Evolutionary conservation across 2,888 invertebrate species (phyloP).

Genomic region (Chalcis sispes): DNA sequence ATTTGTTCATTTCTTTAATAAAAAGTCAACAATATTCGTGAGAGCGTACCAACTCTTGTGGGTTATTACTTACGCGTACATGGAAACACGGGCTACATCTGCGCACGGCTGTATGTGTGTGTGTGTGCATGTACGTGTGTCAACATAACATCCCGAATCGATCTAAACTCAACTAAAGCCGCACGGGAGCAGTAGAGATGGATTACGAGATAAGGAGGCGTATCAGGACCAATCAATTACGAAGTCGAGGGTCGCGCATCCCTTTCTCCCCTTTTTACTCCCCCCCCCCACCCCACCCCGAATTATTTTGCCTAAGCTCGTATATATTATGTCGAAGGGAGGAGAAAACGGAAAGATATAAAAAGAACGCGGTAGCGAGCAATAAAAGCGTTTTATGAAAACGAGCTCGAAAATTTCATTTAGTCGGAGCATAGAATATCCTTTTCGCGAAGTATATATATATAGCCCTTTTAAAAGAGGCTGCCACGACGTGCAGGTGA

Average conservation of each 20-base stretch:
- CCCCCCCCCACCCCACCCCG: not conserved
- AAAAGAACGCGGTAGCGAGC: not conserved
- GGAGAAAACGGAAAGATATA: too few species aligned
- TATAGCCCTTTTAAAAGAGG: not conserved
- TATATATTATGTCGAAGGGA: conserved; percentile 19
- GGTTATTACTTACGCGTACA: conserved; percentile 26
- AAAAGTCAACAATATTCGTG: too few species aligned
- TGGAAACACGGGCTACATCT: conserved; percentile 48
- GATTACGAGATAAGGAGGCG: conserved; percentile 74
- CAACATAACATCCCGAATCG: conserved; percentile 52
- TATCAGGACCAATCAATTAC: conserved; percentile 75
- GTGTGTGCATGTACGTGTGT: not conserved
- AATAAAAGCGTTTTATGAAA: conserved; percentile 24
- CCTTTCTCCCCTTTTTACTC: not conserved
- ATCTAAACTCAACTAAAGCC: conserved; percentile 58
- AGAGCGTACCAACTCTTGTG: too few species aligned
- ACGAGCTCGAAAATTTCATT: conserved; percentile 21
- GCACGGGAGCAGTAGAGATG: conserved; percentile 67
- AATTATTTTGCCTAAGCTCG: conserved; percentile 47
- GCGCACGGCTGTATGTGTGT: not conserved
- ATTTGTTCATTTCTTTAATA: too few species aligned
- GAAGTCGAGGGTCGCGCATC: conserved; percentile 66
- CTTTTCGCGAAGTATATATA: too few species aligned
- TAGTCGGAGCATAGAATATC: not conserved
- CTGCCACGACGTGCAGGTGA: not conserved